These are phyloP conservation scores for Pheosia tremula DNA, from an alignment of 2,888 invertebrate genomes.

Conservation along the genomic window DNA sequence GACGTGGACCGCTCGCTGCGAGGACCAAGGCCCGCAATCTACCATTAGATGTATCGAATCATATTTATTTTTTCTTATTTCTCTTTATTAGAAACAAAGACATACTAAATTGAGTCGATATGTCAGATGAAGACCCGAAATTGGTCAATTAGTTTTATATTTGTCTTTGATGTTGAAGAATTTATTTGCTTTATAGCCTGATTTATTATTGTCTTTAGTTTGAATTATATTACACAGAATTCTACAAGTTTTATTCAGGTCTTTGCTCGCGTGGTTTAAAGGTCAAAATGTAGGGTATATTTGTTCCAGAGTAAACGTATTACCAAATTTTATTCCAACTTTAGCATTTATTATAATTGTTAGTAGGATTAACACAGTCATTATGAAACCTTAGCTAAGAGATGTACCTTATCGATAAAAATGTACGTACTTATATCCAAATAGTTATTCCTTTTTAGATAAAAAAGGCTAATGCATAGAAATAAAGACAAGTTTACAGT, in stretches of 20 bases:
- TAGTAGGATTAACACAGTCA: no score
- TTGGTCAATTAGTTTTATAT: constrained; percentile 30
- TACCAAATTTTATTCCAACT: no score
- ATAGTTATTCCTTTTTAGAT: no score
- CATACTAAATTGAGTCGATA: constrained; percentile 27
- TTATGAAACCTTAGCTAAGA: no score
- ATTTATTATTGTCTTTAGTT: constrained; percentile 9
- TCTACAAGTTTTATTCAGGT: no score
- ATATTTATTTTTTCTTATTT: constrained; percentile 37
- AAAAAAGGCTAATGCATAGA: neutral
- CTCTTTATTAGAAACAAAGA: constrained; percentile 34
- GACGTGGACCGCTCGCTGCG: constrained; percentile 48
- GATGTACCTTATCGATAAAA: no score
- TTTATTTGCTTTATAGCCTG: neutral
- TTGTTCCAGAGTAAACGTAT: no score
- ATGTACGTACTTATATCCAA: no score
- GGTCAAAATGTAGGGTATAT: no score
- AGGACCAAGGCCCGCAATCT: constrained; percentile 22
- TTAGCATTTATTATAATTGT: no score
- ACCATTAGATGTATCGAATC: constrained; percentile 32
- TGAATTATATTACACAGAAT: no score
- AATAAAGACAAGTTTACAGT: constrained; percentile 16
- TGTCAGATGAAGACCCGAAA: constrained; percentile 35
- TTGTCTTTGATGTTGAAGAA: constrained; percentile 27
- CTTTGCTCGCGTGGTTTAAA: no score